Percentiles rank a stretch among this genome's conserved stretches.
phyloP scores from a whole-genome alignment of 2,113 vertebrate genomes.

The Entomyzon cyanotis region DNA sequence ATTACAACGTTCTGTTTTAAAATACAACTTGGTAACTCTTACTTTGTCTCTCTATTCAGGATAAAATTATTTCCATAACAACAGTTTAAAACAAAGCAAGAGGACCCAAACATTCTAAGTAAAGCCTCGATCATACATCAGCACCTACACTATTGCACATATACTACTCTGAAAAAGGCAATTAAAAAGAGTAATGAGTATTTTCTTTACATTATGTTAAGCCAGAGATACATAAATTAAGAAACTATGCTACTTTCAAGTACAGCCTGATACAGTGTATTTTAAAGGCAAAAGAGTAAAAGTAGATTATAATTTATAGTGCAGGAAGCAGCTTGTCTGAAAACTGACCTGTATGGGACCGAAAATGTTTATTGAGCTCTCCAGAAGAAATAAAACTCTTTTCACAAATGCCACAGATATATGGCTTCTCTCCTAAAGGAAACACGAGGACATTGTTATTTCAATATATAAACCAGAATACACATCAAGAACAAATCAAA shows the following conservation, averaged over 20 bases:
- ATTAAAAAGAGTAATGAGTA: background rate
- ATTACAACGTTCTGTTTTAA: background rate
- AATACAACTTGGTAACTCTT: background rate
- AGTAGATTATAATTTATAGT: conserved; percentile 17
- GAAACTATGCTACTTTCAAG: background rate
- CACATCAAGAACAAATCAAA: background rate
- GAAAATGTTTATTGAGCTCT: conserved; percentile 95
- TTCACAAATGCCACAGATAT: conserved; percentile 88
- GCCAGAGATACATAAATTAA: background rate
- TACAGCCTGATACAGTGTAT: background rate
- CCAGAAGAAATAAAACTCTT: conserved; percentile 92
- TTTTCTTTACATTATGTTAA: background rate
- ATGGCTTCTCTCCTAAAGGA: conserved; percentile 85
- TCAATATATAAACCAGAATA: background rate
- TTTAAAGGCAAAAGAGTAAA: conserved; percentile 60
- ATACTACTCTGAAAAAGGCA: background rate
- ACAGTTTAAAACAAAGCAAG: background rate
- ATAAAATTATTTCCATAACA: background rate
- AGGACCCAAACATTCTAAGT: background rate
- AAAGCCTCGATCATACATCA: background rate
- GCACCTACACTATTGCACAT: accelerated
- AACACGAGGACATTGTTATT: conserved; percentile 54
- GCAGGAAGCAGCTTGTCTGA: conserved; percentile 61
- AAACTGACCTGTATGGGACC: conserved; percentile 90
- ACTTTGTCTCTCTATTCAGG: background rate